Evolutionary conservation across 2,888 invertebrate species (phyloP).

Genomic region (Malacosoma neustria): DNA sequence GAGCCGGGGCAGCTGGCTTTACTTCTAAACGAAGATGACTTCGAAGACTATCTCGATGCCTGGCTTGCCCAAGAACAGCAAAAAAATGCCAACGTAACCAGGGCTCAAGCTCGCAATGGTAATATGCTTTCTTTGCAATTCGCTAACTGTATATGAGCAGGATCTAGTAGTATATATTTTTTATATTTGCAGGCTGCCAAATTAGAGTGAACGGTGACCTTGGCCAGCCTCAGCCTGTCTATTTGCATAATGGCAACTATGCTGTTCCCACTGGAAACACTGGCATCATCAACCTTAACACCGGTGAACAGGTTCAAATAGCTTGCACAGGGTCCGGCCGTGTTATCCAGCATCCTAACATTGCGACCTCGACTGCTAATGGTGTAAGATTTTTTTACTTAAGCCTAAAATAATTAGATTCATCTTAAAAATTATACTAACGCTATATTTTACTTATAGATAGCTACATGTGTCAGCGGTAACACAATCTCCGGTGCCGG

Average conservation of each 20-base stretch:
- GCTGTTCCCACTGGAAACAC: slow-evolving; percentile 40
- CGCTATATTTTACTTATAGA: slow-evolving; percentile 27
- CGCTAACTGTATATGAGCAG: background rate
- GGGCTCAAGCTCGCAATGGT: slow-evolving; percentile 29
- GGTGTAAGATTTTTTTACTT: slow-evolving; percentile 29
- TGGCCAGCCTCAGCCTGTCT: slow-evolving; percentile 75
- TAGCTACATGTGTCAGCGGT: slow-evolving; percentile 43
- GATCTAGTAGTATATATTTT: background rate
- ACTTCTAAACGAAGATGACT: slow-evolving; percentile 54
- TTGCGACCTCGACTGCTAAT: slow-evolving; percentile 25
- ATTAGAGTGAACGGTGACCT: slow-evolving; percentile 65
- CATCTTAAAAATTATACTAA: too few relatives aligned
- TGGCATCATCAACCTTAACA: slow-evolving; percentile 35
- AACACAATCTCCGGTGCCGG: slow-evolving; percentile 39
- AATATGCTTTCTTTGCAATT: slow-evolving; percentile 11
- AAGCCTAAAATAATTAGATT: background rate
- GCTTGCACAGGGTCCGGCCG: slow-evolving; percentile 50
- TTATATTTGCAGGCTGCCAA: slow-evolving; percentile 40
- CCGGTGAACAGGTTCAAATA: slow-evolving; percentile 40
- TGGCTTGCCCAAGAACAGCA: slow-evolving; percentile 48
- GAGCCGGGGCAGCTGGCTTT: slow-evolving; percentile 50
- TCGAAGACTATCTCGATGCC: slow-evolving; percentile 58
- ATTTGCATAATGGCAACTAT: slow-evolving; percentile 54
- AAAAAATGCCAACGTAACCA: slow-evolving; percentile 29
- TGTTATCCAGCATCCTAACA: slow-evolving; percentile 40